Evolutionary conservation across 2,888 invertebrate species (phyloP).

Genomic region (Ecliptopera silaceata): DNA sequence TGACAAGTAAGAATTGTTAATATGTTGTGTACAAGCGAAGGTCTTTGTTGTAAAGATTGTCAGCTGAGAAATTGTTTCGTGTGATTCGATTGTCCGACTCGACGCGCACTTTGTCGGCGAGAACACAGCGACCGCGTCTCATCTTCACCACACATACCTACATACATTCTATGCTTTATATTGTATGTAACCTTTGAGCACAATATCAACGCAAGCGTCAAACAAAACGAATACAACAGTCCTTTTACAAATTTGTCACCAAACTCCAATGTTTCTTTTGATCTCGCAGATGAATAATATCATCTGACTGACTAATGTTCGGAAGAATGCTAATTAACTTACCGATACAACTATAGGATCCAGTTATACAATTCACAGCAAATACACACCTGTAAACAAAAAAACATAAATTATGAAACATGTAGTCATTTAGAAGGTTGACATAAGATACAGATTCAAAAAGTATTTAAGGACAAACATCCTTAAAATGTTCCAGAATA

Average conservation of each 20-base stretch:
- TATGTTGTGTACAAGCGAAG: slow-evolving; percentile 28
- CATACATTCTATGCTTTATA: background rate
- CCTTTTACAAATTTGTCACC: slow-evolving; percentile 14
- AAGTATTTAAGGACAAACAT: slow-evolving; percentile 9
- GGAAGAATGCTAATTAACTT: slow-evolving; percentile 31
- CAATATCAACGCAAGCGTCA: slow-evolving; percentile 21
- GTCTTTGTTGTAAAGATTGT: slow-evolving; percentile 44
- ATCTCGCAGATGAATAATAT: slow-evolving; percentile 27
- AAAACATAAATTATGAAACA: slow-evolving; percentile 33
- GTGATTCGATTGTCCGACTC: slow-evolving; percentile 69
- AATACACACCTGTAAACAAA: slow-evolving; percentile 70
- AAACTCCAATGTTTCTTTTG: slow-evolving; percentile 30
- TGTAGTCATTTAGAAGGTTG: background rate
- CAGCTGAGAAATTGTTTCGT: slow-evolving; percentile 59
- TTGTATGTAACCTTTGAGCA: background rate
- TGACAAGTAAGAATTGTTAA: slow-evolving; percentile 27
- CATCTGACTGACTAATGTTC: slow-evolving; percentile 12
- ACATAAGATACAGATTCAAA: background rate
- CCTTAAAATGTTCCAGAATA: slow-evolving; percentile 8
- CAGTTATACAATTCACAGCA: slow-evolving; percentile 19
- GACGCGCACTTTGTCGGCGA: slow-evolving; percentile 69
- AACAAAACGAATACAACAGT: slow-evolving; percentile 30
- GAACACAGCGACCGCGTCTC: slow-evolving; percentile 28
- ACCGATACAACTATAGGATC: slow-evolving; percentile 33
- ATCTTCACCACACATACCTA: slow-evolving; percentile 14